Evolutionary conservation across 2,113 vertebrate species (phyloP), one percentile per base, ranked within the genome.

Genomic region (Sebastes schlegelii): DNA sequence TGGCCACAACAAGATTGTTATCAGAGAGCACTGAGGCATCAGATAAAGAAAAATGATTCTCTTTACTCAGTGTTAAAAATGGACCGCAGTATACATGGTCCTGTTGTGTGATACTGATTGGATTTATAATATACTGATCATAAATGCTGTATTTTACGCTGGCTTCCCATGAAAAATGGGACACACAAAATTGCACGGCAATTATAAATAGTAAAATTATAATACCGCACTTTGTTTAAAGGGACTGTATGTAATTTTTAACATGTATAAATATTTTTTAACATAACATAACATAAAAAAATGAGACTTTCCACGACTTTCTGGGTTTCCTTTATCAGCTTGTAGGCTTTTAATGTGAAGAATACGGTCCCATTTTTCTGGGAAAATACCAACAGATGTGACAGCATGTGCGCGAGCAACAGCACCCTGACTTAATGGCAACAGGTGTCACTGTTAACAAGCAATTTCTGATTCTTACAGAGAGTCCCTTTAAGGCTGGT

Each of bases 21-120:
- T 77, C 17, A 45, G 63, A 81, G 55, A 74, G 48, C 55, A 57
- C 12, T 7, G 48, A 71, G 40, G 45, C 45, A 45, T 75, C 54
- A 76, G 66, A 83, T 82, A 11, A 26, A 72, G 48, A 60, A 52
- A 68, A 57, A 48, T 68, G 0, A 79, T 79, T 55, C 1, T 66
- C 43, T 46, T 45, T 16, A 40, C 7, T 43, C 23, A 1, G 54
- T 68, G 1, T 61, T 49, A n/a, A 40, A 63, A 71, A 65, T 16
- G 19, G n/a, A 26, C 21, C 11, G 4, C 66, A 64, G 21, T 12
- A 55, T 40, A 17, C 16, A 46, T 46, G 58, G 13, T 26, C 26
- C 40, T 14, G 2, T 14, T 61, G 34, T 34, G 34, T 14, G 8
- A 26, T 45, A 48, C 8, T 23, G 51, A 69, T 48, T 23, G 57